Conservation (phyloP, 2,797 vertebrate genomes). For the Coilia nasus region DNA sequence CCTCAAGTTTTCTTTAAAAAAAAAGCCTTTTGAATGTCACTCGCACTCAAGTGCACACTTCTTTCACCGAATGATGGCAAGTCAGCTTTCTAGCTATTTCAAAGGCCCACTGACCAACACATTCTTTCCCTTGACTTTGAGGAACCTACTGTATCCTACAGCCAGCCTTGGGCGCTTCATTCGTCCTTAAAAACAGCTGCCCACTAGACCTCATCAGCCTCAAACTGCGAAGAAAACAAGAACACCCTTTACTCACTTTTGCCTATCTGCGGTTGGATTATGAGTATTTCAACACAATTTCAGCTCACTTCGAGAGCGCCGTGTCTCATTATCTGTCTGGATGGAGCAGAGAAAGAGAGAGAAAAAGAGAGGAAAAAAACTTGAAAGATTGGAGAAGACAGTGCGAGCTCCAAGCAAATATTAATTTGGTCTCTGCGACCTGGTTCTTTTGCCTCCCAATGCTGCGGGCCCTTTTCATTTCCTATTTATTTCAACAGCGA, state of each 20-base stretch:
- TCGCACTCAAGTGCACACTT: not conserved
- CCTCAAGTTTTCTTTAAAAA: not conserved
- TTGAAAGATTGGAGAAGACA: slow-evolving; percentile 11
- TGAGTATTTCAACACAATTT: slow-evolving; percentile 20
- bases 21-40: not conserved
- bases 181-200: not conserved
- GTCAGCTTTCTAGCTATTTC: not conserved
- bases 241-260: not conserved
- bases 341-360: not conserved
- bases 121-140: not conserved
- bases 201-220: slow-evolving; percentile 6
- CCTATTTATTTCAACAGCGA: slow-evolving; percentile 15
- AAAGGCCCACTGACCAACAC: not conserved
- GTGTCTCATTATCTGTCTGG: slow-evolving; percentile 4
- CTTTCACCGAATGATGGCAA: not conserved
- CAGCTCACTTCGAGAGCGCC: not conserved
- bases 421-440: slow-evolving; percentile 20
- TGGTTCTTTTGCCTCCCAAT: not conserved
- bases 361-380: not conserved
- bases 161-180: not conserved
- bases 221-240: not conserved
- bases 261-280: not conserved
- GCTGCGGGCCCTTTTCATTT: slow-evolving; percentile 15
- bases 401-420: not conserved
- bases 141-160: not conserved